Percentiles rank a stretch among this genome's conserved stretches.
Conservation (phyloP, 2,113 vertebrate genomes). For the Tretioscincus oriximinensis region DNA sequence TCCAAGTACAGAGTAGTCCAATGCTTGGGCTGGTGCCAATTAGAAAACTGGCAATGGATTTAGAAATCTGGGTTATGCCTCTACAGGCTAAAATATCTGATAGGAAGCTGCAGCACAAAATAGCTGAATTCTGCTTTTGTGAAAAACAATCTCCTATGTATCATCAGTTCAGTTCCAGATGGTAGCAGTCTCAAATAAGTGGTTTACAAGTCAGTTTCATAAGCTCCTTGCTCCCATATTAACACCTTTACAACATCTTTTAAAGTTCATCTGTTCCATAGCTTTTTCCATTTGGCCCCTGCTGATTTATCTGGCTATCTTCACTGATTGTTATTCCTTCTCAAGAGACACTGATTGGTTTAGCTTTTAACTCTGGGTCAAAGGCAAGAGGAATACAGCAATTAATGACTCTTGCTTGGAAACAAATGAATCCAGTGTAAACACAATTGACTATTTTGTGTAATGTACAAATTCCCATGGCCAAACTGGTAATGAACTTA, state of each 20-base stretch:
- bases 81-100: not conserved
- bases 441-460: slow-evolving; percentile 8
- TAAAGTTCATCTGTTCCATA: not conserved
- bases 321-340: not conserved
- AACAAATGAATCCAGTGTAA: not conserved
- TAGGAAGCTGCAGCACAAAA: not conserved
- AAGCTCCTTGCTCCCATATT: not conserved
- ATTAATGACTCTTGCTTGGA: slow-evolving; percentile 6
- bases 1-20: not conserved
- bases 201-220: not conserved
- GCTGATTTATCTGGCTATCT: slow-evolving; percentile 1
- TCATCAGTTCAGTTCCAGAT: not conserved
- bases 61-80: not conserved
- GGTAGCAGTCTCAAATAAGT: not conserved
- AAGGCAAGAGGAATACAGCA: not conserved
- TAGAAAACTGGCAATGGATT: slow-evolving; percentile 2
- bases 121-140: not conserved
- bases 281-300: not conserved
- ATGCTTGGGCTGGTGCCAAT: not conserved
- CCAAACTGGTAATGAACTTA: slow-evolving; percentile 24
- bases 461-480: not conserved
- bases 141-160: not conserved
- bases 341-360: not conserved
- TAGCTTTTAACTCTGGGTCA: not conserved
- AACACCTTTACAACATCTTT: not conserved